A percentile compares a stretch with the other conserved stretches of the same genome.
These are phyloP conservation scores for Stictocephala bisonia DNA, from an alignment of 2,888 invertebrate genomes.

Conservation along the genomic window DNA sequence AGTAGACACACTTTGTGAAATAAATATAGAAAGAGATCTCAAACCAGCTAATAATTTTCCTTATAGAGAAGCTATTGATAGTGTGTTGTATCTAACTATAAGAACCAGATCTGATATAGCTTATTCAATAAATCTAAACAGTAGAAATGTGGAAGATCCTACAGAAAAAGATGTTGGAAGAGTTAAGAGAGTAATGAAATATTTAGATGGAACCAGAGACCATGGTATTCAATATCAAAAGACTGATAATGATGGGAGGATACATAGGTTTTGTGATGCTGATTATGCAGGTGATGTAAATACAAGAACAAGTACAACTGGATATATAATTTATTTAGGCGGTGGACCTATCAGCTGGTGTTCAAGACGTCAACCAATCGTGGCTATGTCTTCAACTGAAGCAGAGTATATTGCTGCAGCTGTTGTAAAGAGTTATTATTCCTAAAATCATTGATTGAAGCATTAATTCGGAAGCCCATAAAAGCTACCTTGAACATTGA, in stretches of 20 bases:
- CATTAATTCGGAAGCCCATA: constrained; percentile 42
- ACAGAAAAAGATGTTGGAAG: constrained; percentile 48
- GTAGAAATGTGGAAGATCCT: constrained; percentile 53
- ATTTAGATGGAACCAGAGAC: constrained; percentile 45
- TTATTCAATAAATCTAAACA: too few relatives aligned
- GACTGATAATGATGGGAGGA: neutral
- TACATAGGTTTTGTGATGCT: constrained; percentile 49
- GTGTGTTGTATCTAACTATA: too few relatives aligned
- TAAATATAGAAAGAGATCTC: constrained; percentile 51
- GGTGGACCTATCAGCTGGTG: constrained; percentile 58
- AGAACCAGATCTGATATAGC: too few relatives aligned
- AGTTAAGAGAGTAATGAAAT: constrained; percentile 51
- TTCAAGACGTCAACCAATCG: constrained; percentile 56
- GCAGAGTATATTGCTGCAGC: constrained; percentile 58
- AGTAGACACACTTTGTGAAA: neutral
- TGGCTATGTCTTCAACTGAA: constrained; percentile 57
- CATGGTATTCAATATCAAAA: constrained; percentile 42
- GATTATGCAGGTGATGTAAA: constrained; percentile 49
- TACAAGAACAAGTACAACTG: constrained; percentile 42
- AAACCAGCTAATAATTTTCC: constrained; percentile 49
- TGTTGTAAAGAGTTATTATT: constrained; percentile 54
- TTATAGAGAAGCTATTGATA: too few relatives aligned
- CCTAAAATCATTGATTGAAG: constrained; percentile 52
- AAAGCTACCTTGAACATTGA: constrained; percentile 49
- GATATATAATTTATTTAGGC: too few relatives aligned